Evolutionary conservation across 2,888 invertebrate genomes (phyloP).

Genomic region (Anthrax anthrax): DNA sequence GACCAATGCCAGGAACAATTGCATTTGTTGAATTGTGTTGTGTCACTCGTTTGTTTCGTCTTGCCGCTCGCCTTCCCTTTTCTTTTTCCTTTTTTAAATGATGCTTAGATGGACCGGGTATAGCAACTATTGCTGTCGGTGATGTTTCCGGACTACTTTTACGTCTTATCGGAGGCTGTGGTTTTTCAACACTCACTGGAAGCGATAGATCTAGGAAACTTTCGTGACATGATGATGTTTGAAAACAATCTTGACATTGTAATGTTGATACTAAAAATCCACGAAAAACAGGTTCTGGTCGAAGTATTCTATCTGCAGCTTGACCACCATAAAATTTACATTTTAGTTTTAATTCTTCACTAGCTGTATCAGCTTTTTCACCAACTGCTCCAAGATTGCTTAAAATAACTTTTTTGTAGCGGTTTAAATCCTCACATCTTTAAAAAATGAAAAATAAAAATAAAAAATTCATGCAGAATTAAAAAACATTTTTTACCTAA

Average conservation of each 20-base stretch:
- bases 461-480: background rate
- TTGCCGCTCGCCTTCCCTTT: conserved; percentile 29
- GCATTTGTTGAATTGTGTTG: too few species aligned
- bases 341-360: conserved; percentile 57
- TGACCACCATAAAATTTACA: conserved; percentile 74
- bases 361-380: conserved; percentile 60
- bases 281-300: conserved; percentile 85
- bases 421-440: conserved; percentile 55
- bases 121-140: background rate
- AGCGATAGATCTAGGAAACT: conserved; percentile 90
- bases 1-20: conserved; percentile 11
- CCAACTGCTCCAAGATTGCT: conserved; percentile 60
- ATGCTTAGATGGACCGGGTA: conserved; percentile 35
- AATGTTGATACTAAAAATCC: conserved; percentile 82
- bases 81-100: conserved; percentile 45
- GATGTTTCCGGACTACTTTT: conserved; percentile 28
- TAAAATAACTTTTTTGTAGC: conserved; percentile 71
- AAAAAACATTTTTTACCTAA: conserved; percentile 38
- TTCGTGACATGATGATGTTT: conserved; percentile 77
- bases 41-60: conserved; percentile 20
- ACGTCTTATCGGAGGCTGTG: conserved; percentile 52
- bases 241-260: conserved; percentile 77
- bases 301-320: conserved; percentile 58
- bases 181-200: conserved; percentile 65
- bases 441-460: background rate